These are phyloP conservation scores for Platysteira castanea DNA, from an alignment of 2,113 vertebrate species.

Conservation along the genomic window DNA sequence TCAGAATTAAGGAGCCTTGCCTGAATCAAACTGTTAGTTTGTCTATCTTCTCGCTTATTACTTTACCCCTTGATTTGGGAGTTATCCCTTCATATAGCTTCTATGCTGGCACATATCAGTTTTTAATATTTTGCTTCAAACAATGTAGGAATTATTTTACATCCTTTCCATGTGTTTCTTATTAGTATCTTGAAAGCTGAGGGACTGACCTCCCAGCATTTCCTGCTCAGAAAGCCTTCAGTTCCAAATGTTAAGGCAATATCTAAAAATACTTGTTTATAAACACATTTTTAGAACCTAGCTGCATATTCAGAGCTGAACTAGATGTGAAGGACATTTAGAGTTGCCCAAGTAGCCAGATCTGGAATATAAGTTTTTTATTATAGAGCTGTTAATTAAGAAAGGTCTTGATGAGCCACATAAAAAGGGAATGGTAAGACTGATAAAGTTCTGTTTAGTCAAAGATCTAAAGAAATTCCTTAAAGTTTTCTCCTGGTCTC, in stretches of 20 bases:
- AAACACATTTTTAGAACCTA: slow-evolving; percentile 27
- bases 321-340: not conserved
- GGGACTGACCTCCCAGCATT: slow-evolving; percentile 2
- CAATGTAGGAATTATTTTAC: not conserved
- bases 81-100: not conserved
- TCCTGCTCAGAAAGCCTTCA: slow-evolving; percentile 3
- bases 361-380: slow-evolving; percentile 53
- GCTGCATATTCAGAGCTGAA: not conserved
- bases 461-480: slow-evolving; percentile 59
- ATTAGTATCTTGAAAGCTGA: slow-evolving; percentile 11
- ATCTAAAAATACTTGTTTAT: slow-evolving; percentile 30
- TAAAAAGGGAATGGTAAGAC: slow-evolving; percentile 61
- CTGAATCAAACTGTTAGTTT: not conserved
- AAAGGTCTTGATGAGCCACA: slow-evolving; percentile 40
- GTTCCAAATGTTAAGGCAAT: not conserved
- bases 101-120: not conserved
- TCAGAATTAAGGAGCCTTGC: not conserved
- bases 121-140: slow-evolving; percentile 30
- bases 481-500: slow-evolving; percentile 30
- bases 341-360: slow-evolving; percentile 8
- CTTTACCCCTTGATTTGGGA: not conserved
- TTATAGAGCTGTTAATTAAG: slow-evolving; percentile 21
- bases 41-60: not conserved
- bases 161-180: slow-evolving; percentile 37
- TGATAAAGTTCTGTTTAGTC: slow-evolving; percentile 51